phyloP scores from a whole-genome alignment of 2,888 invertebrate species.

The Choristoneura rosaceana region DNA sequence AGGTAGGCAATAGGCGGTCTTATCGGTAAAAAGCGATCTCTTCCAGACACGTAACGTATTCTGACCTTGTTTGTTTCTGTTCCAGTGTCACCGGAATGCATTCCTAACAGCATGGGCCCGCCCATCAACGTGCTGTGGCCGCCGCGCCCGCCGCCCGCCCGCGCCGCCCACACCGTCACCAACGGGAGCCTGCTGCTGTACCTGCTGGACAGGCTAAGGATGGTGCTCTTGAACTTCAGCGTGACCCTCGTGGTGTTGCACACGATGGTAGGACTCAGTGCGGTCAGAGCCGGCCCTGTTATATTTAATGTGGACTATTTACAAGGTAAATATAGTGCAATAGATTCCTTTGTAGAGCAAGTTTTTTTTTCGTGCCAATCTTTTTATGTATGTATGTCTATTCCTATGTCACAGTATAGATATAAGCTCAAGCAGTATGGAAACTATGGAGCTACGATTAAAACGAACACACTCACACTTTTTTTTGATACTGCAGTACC shows the following conservation, averaged over 20 bases:
- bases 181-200: constrained; percentile 56
- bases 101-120: constrained; percentile 65
- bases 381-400: too few species aligned
- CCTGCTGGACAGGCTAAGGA: constrained; percentile 61
- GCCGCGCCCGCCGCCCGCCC: constrained; percentile 56
- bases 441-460: too few species aligned
- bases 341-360: too few species aligned
- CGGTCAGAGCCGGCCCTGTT: constrained; percentile 72
- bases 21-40: too few species aligned
- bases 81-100: constrained; percentile 53
- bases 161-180: constrained; percentile 49
- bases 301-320: constrained; percentile 76
- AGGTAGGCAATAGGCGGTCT: too few species aligned
- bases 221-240: constrained; percentile 68
- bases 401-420: too few species aligned
- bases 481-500: too few species aligned
- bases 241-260: constrained; percentile 66
- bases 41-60: too few species aligned
- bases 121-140: constrained; percentile 70
- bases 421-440: too few species aligned
- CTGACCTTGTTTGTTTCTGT: constrained; percentile 52
- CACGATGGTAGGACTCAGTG: constrained; percentile 63
- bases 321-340: constrained; percentile 64
- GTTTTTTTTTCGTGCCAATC: too few species aligned
- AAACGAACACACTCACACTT: too few species aligned